Conservation (phyloP, 1,140 invertebrate species). For the Heliothis virescens region DNA sequence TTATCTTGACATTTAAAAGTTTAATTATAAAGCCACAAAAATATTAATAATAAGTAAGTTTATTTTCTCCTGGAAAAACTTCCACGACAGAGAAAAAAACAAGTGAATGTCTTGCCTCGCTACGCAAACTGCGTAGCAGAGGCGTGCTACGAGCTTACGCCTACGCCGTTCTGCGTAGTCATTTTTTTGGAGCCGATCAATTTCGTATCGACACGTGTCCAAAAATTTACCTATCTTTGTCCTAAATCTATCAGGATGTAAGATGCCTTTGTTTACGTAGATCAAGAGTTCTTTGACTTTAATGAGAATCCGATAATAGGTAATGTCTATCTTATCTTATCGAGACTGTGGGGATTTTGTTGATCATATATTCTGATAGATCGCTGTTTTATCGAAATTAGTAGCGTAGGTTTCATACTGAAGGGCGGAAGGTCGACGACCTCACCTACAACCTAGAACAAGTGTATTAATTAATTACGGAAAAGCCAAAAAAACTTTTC, state of each 20-base stretch:
- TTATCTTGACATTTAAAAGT: no score
- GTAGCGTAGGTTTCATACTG: conserved; percentile 13
- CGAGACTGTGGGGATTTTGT: conserved; percentile 22
- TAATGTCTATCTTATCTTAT: conserved; percentile 47
- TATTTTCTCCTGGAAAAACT: no score
- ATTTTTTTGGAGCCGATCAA: not conserved
- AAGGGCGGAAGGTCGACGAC: conserved; percentile 30
- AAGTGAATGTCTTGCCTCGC: no score
- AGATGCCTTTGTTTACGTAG: not conserved
- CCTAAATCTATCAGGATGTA: conserved; percentile 6
- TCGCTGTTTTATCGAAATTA: conserved; percentile 2
- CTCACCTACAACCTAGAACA: not conserved
- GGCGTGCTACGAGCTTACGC: not conserved
- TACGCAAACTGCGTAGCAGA: not conserved
- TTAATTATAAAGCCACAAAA: no score
- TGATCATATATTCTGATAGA: conserved; percentile 24
- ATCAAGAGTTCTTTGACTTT: conserved; percentile 18
- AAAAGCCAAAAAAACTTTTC: no score
- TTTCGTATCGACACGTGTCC: not conserved
- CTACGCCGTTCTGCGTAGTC: no score
- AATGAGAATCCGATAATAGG: conserved; percentile 17
- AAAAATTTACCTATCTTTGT: conserved; percentile 18
- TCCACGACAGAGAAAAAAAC: no score
- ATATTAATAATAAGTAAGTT: no score
- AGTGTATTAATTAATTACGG: no score